These are phyloP conservation scores for Ganaspis sp. DNA, from an alignment of 1,140 invertebrate genomes.

Conservation along the genomic window DNA sequence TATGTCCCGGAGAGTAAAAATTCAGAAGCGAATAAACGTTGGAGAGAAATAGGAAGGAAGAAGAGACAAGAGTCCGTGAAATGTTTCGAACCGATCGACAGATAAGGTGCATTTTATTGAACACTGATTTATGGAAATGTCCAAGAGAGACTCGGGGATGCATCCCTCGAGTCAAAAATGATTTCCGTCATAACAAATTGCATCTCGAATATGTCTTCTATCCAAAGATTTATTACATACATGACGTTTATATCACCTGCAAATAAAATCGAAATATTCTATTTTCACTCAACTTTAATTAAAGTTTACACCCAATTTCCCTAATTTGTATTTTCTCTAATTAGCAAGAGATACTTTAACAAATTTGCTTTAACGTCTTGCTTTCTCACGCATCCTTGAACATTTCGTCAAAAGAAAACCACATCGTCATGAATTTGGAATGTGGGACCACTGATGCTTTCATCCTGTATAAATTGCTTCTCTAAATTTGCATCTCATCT, in stretches of 20 bases:
- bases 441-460: background rate
- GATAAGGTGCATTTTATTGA: slow-evolving; percentile 19
- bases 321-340: too few relatives aligned
- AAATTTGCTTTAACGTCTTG: background rate
- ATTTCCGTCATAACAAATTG: background rate
- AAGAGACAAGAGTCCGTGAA: background rate
- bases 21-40: slow-evolving; percentile 12
- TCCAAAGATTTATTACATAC: too few relatives aligned
- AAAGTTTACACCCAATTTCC: too few relatives aligned
- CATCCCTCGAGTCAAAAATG: background rate
- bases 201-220: background rate
- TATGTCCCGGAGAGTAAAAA: background rate
- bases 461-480: background rate
- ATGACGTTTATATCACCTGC: too few relatives aligned
- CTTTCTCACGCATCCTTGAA: background rate
- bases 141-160: background rate
- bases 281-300: too few relatives aligned
- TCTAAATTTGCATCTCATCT: slow-evolving; percentile 18
- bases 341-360: background rate
- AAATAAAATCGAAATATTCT: too few relatives aligned
- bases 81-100: slow-evolving; percentile 1
- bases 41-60: background rate
- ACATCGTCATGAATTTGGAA: background rate
- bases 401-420: background rate
- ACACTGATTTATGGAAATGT: slow-evolving; percentile 15